Evolutionary conservation across 2,113 vertebrate genomes (phyloP), one percentile per base, ranked within the genome.

Genomic region (Rhinichthys klamathensis): DNA sequence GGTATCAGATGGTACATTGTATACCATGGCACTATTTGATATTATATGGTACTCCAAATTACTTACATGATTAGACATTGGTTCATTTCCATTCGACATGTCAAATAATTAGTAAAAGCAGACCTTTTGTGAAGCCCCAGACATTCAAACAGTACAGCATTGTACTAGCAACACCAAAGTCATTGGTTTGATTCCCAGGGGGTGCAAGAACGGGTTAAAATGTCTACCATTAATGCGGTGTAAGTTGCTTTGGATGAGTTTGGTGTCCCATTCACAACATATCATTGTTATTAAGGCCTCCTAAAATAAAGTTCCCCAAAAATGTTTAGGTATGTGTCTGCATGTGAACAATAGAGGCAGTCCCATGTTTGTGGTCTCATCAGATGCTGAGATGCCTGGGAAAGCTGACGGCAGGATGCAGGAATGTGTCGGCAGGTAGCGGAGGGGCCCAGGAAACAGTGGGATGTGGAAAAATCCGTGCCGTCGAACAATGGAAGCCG

Each of bases 351-450:
- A 82, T 78, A 30, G 69, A 44, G 27, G 21, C 21, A 30, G 27
- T 75, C 41, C 82, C 69, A 76, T 84, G 76, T 83, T 79, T 80
- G 75, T 69, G 72, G 46, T 78, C 49, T 80, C 35, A 75, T 75
- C 76, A 84, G 75, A 84, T 25, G 41, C 38, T 56, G 6, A 78
- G 85, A 87, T 69, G 46, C 84, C 80, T 81, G 82, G 80, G 58
- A 90, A 65, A 92, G 88, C 70, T 90, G 91, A 92, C 89, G 80
- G 67, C 86, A 88, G 88, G 25, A 85, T 65, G 88, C 84, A 92
- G 91, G 92, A 93, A 93, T 94, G 92, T 90, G 86, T 88, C 80
- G 79, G 89, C 91, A 94, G 90, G 93, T 94, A 93, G 88, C 8
- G n/a, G 74, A 87, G 93, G 87, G 93, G 92, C 93, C 92, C 92